phyloP scores from a whole-genome alignment of 2,888 invertebrate genomes.

The Ophraella communa region DNA sequence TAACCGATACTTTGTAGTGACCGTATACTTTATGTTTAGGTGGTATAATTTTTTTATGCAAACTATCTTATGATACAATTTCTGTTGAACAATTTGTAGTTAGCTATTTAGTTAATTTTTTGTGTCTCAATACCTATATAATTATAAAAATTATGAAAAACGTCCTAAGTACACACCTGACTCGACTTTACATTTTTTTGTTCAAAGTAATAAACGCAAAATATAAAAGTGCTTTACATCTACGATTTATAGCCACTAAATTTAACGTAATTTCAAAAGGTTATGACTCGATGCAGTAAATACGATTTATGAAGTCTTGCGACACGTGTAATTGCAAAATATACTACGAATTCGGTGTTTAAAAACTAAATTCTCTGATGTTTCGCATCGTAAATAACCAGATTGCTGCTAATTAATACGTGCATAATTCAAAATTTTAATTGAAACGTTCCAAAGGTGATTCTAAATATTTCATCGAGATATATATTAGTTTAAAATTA shows the following conservation, averaged over 20 bases:
- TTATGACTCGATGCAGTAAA: constrained; percentile 12
- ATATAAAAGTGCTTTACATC: not conserved
- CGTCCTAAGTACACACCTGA: not conserved
- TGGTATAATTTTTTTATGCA: too few species aligned
- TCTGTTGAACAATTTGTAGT: too few species aligned
- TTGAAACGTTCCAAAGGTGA: constrained; percentile 51
- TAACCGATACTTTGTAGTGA: too few species aligned
- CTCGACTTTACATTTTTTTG: not conserved
- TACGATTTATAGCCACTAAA: constrained; percentile 20
- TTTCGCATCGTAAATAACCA: constrained; percentile 53
- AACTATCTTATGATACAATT: too few species aligned
- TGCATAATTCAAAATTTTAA: constrained; percentile 54
- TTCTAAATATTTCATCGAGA: constrained; percentile 50
- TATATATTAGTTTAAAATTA: constrained; percentile 34
- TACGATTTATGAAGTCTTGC: constrained; percentile 32
- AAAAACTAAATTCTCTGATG: constrained; percentile 53
- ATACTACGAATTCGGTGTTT: constrained; percentile 38
- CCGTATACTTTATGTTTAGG: too few species aligned
- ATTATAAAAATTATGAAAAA: not conserved
- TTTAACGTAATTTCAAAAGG: constrained; percentile 13
- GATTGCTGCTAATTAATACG: constrained; percentile 53
- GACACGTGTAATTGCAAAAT: constrained; percentile 42
- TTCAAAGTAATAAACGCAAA: constrained; percentile 1
- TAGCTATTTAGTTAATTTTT: too few species aligned
- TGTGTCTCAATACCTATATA: too few species aligned